These are phyloP conservation scores for Sebastes ruberrimus DNA, from an alignment of 2,797 vertebrate species.

Conservation along the genomic window DNA sequence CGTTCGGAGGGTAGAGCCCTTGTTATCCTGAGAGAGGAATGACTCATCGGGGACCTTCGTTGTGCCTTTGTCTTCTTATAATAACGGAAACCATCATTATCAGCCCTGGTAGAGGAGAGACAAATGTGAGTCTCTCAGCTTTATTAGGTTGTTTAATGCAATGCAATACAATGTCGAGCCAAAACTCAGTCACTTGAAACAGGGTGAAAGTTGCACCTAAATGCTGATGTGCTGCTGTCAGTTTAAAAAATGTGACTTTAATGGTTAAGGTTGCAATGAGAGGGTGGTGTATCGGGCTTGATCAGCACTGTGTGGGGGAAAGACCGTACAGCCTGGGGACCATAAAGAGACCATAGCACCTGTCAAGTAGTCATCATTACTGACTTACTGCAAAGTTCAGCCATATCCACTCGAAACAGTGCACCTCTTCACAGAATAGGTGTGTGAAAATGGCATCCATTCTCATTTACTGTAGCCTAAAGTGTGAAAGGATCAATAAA, in stretches of 20 bases:
- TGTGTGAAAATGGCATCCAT: not conserved
- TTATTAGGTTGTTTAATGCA: not conserved
- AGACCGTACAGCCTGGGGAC: not conserved
- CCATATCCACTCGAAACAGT: not conserved
- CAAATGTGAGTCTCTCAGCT: not conserved
- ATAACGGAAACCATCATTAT: constrained; percentile 10
- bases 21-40: constrained; percentile 6
- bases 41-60: constrained; percentile 8
- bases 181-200: not conserved
- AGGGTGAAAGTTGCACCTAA: not conserved
- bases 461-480: constrained; percentile 16
- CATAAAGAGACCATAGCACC: not conserved
- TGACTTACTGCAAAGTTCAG: not conserved
- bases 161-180: not conserved
- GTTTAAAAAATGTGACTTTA: not conserved
- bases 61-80: constrained; percentile 6
- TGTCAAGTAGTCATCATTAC: not conserved
- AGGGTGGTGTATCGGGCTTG: not conserved
- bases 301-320: not conserved
- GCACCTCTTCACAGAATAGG: not conserved
- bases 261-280: not conserved
- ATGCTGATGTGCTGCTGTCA: constrained; percentile 3
- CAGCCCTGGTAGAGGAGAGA: not conserved
- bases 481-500: constrained; percentile 11
- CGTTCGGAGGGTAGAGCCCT: not conserved